Evolutionary conservation across 2,888 invertebrate genomes (phyloP), one percentile per base, ranked within the genome.

Genomic region (Meteorus cinctellus): DNA sequence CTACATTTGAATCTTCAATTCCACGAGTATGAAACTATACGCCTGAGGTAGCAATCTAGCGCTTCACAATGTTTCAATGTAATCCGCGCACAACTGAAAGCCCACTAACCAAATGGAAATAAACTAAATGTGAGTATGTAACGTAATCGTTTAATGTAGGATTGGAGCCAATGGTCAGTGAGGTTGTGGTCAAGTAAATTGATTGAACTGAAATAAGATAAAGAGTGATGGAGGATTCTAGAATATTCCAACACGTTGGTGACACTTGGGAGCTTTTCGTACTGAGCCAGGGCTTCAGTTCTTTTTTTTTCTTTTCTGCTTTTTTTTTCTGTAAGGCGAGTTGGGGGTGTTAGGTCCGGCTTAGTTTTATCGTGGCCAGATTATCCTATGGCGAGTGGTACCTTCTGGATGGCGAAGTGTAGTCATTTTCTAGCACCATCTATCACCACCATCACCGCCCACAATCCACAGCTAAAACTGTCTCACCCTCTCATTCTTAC

Each of bases 171-270:
- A 63, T 48, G 12, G 3, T 41, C 8, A 48, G 24, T 45, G 67
- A 60, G 68, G 72, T 72, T 75, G 82, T 71, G 81, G 80, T 81
- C 78, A 77, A 81, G 81, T 75, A 75, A 78, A 77, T 77, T 74
- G 77, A 77, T 77, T 72, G 69, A 14, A 55, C 27, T 55, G 6
- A 24, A 65, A 29, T 12, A 31, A 72, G 63, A 41, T 16, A 62
- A 27, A 74, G 31, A 65, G 45, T 71, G 62, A 31, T 59, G 63
- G 41, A 59, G 77, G 81, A 79, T 81, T 82, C 41, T 83, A 84
- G 87, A 87, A 87, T 86, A 87, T 88, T 88, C 85, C 81, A 86
- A 84, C 86, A 84, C 86, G 88, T 88, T 86, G 86, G 85, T 84
- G 85, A 86, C 87, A 86, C 84, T 85, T 16, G 48, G 16, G 48